Evolutionary conservation across 2,113 vertebrate genomes (phyloP), one percentile per base, ranked within the genome.

Genomic region (Thunnus thynnus): DNA sequence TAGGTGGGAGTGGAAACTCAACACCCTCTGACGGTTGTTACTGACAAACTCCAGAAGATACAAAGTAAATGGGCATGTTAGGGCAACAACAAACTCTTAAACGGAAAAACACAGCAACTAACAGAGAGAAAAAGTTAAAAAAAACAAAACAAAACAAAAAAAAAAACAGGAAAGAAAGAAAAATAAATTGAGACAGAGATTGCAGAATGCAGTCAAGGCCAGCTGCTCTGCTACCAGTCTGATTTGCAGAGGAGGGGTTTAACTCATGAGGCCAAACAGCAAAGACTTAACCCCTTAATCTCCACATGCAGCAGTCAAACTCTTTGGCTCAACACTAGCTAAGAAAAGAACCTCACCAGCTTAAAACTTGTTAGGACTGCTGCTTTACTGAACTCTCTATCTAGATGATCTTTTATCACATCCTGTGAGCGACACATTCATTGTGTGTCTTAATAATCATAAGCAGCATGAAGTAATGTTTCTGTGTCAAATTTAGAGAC

Each of bases 11-110:
- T 86, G 88, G 88, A 90, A 90, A 89, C 69, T 86, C 78, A 89
- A 89, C 87, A 87, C 88, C 70, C 76, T 83, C 17, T 83, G 78
- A 88, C 6, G 61, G 76, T 77, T 84, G 82, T 70, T 81, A 89
- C 83, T 88, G 88, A 92, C 87, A 91, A 86, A 90, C 82, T 88
- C 80, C 88, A 87, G 84, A 87, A 65, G 77, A 89, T 69, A 77
- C 66, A 68, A 70, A 86, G 79, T 81, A 67, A 78, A 86, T 63
- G 68, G 89, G 84, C 89, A 88, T 81, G 89, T 90, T 78, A 76
- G 86, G 86, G 82, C 84, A 90, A 84, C 77, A 79, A 69, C 52
- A 84, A 67, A 76, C 46, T 48, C 13, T 56, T 18, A 36, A 70
- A 76, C 46, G 73, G 64, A 83, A 76, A 85, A 85, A 85, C 69